Evolutionary conservation across 2,113 vertebrate species (phyloP).

Genomic region (Heloderma charlesbogerti): DNA sequence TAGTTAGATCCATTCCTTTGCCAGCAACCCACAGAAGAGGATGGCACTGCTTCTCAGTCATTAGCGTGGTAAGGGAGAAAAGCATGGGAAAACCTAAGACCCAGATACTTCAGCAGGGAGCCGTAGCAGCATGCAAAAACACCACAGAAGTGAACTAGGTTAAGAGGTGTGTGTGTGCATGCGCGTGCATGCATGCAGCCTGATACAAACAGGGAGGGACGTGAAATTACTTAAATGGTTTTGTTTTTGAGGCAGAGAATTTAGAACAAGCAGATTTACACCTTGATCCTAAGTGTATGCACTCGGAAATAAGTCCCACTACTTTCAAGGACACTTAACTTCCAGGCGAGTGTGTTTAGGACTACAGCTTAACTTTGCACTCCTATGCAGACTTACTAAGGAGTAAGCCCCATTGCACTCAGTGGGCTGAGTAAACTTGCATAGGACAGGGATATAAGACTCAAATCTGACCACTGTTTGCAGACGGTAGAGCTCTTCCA

Average conservation of each 20-base stretch:
- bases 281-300: not conserved
- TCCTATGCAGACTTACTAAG: not conserved
- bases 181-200: not conserved
- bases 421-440: not conserved
- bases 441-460: not conserved
- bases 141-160: slow-evolving; percentile 1
- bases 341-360: no score
- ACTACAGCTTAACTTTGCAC: not conserved
- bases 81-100: slow-evolving; percentile 9
- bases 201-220: not conserved
- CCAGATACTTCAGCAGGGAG: slow-evolving; percentile 1
- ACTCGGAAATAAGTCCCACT: not conserved
- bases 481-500: not conserved
- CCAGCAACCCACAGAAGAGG: not conserved
- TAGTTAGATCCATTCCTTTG: not conserved
- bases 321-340: not conserved
- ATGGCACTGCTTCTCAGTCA: not conserved
- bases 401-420: not conserved
- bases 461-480: not conserved
- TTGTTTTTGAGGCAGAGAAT: not conserved
- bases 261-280: slow-evolving; percentile 3
- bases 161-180: not conserved
- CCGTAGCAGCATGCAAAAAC: not conserved
- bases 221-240: not conserved
- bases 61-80: not conserved